These are phyloP conservation scores for Hydrochoerus hydrochaeris DNA, from an alignment of 2,113 vertebrate species.

Conservation along the genomic window DNA sequence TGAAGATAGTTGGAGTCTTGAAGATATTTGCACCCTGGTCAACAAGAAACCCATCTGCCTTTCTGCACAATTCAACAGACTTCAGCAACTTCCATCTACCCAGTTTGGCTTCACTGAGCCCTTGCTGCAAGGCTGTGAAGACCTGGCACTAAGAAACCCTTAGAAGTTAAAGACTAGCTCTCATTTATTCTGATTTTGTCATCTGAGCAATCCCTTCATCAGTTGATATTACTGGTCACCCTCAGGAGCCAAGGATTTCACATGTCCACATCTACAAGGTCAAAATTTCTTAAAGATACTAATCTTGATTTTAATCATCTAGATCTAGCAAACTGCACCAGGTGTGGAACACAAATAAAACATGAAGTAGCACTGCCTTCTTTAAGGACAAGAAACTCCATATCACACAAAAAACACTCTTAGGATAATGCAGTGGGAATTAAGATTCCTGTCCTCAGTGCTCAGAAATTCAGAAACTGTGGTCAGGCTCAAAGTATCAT, in stretches of 20 bases:
- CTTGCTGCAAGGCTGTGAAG: neutral
- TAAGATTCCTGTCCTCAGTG: neutral
- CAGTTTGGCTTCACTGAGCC: neutral
- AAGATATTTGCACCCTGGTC: neutral
- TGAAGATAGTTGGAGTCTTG: neutral
- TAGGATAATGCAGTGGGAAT: fast-evolving
- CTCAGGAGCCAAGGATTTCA: neutral
- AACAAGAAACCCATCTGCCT: neutral
- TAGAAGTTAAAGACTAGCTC: neutral
- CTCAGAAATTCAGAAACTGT: neutral
- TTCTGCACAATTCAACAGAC: neutral
- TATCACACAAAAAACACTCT: neutral
- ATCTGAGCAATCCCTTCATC: neutral
- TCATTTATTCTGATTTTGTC: neutral
- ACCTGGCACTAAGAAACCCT: neutral
- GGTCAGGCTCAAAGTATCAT: neutral
- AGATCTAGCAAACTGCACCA: neutral
- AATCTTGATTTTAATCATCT: neutral
- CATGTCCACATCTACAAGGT: neutral
- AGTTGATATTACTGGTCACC: neutral
- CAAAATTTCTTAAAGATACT: neutral
- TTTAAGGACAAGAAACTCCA: neutral
- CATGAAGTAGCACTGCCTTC: neutral
- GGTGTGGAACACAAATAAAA: neutral
- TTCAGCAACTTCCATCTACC: neutral